These are phyloP conservation scores for Crocodylus rhombifer DNA, from an alignment of 2,797 vertebrate species.

Conservation along the genomic window DNA sequence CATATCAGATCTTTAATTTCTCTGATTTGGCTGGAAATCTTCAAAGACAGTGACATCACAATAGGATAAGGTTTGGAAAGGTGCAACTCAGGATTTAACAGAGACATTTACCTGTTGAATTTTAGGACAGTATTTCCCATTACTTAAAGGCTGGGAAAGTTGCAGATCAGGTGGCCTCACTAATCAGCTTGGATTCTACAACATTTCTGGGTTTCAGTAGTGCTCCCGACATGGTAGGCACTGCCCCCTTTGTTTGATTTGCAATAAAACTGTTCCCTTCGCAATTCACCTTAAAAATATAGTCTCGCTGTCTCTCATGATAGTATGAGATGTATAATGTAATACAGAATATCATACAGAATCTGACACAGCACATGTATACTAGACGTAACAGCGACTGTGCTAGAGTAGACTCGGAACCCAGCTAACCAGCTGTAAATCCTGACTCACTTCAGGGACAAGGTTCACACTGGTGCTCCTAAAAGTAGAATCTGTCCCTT, in stretches of 20 bases:
- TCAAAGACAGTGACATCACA: not conserved
- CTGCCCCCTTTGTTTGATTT: not conserved
- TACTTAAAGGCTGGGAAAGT: not conserved
- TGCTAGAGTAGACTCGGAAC: not conserved
- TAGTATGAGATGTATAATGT: not conserved
- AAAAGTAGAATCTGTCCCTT: not conserved
- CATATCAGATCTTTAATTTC: not conserved
- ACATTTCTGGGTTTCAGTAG: not conserved
- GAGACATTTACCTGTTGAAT: not conserved
- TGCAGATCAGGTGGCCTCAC: no score
- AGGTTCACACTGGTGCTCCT: not conserved
- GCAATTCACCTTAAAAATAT: not conserved
- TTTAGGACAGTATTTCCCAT: not conserved
- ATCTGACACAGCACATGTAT: not conserved
- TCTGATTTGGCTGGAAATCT: not conserved
- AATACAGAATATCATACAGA: not conserved
- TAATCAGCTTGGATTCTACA: not conserved
- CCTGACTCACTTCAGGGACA: not conserved
- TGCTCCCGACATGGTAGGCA: not conserved
- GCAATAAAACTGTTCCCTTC: not conserved
- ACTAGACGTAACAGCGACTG: not conserved
- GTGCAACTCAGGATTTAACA: not conserved
- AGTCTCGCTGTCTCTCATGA: not conserved
- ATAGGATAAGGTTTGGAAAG: not conserved
- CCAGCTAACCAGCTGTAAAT: not conserved